Conservation (phyloP, 2,797 vertebrate genomes). For the Sardinella longiceps region DNA sequence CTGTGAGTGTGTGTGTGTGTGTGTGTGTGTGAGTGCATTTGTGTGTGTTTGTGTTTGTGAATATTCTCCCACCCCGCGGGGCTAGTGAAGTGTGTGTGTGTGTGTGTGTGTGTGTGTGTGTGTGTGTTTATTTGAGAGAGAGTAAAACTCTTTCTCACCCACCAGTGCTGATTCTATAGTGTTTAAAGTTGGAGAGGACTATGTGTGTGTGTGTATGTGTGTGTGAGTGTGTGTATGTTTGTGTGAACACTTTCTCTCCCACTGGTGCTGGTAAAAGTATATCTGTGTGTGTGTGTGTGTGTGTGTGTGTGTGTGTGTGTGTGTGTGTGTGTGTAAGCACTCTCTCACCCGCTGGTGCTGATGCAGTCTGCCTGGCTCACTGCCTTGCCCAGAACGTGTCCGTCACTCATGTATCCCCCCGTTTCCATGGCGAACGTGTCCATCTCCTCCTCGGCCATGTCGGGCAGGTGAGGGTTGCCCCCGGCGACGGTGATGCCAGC, state of each 20-base stretch:
- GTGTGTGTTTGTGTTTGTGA: too few species aligned
- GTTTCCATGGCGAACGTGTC: slow-evolving; percentile 73
- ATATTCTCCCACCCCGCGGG: slow-evolving; percentile 77
- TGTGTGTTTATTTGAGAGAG: too few species aligned
- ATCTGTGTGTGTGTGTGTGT: neutral
- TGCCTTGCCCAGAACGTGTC: slow-evolving; percentile 82
- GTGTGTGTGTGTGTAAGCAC: neutral
- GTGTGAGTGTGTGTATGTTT: neutral
- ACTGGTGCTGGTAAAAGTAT: neutral
- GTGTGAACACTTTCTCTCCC: too few species aligned
- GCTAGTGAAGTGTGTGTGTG: slow-evolving; percentile 40
- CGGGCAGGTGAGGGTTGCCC: slow-evolving; percentile 69
- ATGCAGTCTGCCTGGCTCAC: slow-evolving; percentile 74
- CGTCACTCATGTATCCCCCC: slow-evolving; percentile 83
- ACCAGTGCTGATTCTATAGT: slow-evolving; percentile 71
- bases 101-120: neutral
- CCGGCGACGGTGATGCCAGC: slow-evolving; percentile 66
- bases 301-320: neutral
- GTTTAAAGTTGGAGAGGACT: too few species aligned
- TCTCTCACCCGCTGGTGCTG: slow-evolving; percentile 78
- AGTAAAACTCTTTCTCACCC: slow-evolving; percentile 75
- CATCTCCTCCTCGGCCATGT: slow-evolving; percentile 72
- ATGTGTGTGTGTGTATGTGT: neutral
- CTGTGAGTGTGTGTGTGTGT: neutral
- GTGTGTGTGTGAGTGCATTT: neutral